Percentiles rank a stretch among this genome's conserved stretches.
phyloP scores from a whole-genome alignment of 1,140 invertebrate genomes.

The Procambarus clarkii region DNA sequence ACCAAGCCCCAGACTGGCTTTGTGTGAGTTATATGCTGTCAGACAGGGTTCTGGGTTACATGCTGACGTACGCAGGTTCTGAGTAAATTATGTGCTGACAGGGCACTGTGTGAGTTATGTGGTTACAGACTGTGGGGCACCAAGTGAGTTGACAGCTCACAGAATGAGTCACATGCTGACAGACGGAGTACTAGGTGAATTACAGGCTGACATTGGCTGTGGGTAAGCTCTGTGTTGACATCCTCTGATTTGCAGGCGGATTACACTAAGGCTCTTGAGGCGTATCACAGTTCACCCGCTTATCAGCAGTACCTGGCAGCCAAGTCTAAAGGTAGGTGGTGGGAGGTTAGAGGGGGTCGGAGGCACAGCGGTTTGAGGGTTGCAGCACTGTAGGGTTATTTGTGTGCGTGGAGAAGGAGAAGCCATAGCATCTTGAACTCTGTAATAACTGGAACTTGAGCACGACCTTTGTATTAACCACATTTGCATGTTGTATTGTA shows the following conservation, averaged over 20 bases:
- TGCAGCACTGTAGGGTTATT: slow-evolving; percentile 29
- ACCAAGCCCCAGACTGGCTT: neutral
- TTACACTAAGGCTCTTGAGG: slow-evolving; percentile 95
- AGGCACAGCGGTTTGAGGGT: neutral
- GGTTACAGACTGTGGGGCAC: neutral
- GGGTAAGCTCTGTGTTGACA: slow-evolving; percentile 37
- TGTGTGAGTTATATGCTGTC: neutral
- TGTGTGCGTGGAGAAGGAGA: neutral
- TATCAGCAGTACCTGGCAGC: slow-evolving; percentile 95
- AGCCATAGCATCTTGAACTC: neutral
- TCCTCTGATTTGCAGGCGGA: slow-evolving; percentile 77
- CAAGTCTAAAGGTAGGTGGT: slow-evolving; percentile 89
- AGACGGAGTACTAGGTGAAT: too few relatives aligned
- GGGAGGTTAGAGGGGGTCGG: neutral
- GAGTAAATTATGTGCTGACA: too few relatives aligned
- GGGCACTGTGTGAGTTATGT: too few relatives aligned
- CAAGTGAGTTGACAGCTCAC: neutral
- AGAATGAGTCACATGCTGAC: neutral
- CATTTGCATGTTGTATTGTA: neutral
- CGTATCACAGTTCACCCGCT: slow-evolving; percentile 97
- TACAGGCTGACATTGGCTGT: neutral
- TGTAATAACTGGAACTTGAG: neutral
- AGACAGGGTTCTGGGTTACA: too few relatives aligned
- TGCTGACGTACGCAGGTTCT: too few relatives aligned
- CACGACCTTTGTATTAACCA: neutral